Evolutionary conservation across 2,888 invertebrate species (phyloP), one percentile per base, ranked within the genome.

Genomic region (Phalangium opilio): DNA sequence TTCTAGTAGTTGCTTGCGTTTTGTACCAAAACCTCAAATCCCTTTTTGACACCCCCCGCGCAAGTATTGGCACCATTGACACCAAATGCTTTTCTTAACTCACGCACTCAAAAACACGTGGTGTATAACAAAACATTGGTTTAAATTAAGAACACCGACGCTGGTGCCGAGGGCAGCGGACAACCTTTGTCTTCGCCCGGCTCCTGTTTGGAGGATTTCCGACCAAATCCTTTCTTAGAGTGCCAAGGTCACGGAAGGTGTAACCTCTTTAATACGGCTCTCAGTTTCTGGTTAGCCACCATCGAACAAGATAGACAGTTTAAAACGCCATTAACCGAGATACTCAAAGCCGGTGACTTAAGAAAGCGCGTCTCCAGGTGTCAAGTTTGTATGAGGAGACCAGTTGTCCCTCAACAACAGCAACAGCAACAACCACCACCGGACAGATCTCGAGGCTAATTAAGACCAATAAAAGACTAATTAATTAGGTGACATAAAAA

Each of bases 201-300:
- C 14, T 95, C 93, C 0, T 98, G 98, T 62, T 69, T 98, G 39
- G 83, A 84, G 62, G 85, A 91, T 59, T 98, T 96, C 79, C 78
- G 93, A 14, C 73, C 84, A 1, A 76, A 82, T 53, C 95, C 95
- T 0, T 87, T 95, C 70, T 90, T 98, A 56, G 95, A 96, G 68
- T 96, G 96, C 62, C 90, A 91, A 54, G 89, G 85, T 8, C 77
- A 84, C 47, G 93, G 93, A 7, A 78, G 82, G 41, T 98, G 98
- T 68, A 95, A 95, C 68, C 90, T 84, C 67, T 96, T 86, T 70
- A 81, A 89, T 51, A 86, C 89, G 1, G 80, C 90, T 12, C 76
- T 83, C 55, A 93, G 95, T 35, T 98, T 89, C 71, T 98, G 96
- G 96, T 67, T 98, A 47, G 81, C 91, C 0, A 85, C 89, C 3